Base-by-base conservation (phyloP, 1,140 invertebrate genomes). In the Drosophila ambigua region DNA sequence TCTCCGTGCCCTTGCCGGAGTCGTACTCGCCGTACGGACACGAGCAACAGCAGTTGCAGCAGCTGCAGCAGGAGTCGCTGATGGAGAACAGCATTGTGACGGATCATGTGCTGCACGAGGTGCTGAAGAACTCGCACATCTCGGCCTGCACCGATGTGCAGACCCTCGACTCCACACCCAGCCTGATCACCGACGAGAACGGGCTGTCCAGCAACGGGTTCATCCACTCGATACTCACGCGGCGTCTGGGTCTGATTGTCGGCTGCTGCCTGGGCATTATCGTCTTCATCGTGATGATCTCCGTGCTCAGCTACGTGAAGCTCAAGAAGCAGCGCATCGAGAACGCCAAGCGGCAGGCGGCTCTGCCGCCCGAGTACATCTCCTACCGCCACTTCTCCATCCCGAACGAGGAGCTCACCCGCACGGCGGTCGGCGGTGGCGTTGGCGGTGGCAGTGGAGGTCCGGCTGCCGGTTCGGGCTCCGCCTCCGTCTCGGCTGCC, bases 211-310 rank as follows among this genome's bases (percentile, higher is more conserved):
- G 94, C 28, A 94, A 95, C 6, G 93, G 93, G 92, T 93, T 94
- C 13, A 94, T 95, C 20, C 94, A 94, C 73, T 94, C 94, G 24
- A 95, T 97, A 59, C 92, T 97, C 7, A 96, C 96, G 0, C 93
- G 96, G 41, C 93, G 96, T 59, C 92, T 98, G 15, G 96, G 96
- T 16, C 94, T 98, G 41, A 96, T 97, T 57, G 95, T 97, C 5
- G 97, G 97, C 41, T 96, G 95, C 82, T 96, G 95, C 68, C 95
- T 97, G 94, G 96, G 96, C 60, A 96, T 97, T 82, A 94, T 97
- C 16, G 96, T 97, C 6, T 97, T 98, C 79, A 93, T 98, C 16
- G 94, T 97, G 1, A 93, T 97, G 64, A 95, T 97, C 2, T 96
- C 96, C 2, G 94, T 96, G 26, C 92, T 97, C n/a, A 96, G 96